Conservation (phyloP, 2,888 invertebrate species). For the Parthenolecanium corni region DNA sequence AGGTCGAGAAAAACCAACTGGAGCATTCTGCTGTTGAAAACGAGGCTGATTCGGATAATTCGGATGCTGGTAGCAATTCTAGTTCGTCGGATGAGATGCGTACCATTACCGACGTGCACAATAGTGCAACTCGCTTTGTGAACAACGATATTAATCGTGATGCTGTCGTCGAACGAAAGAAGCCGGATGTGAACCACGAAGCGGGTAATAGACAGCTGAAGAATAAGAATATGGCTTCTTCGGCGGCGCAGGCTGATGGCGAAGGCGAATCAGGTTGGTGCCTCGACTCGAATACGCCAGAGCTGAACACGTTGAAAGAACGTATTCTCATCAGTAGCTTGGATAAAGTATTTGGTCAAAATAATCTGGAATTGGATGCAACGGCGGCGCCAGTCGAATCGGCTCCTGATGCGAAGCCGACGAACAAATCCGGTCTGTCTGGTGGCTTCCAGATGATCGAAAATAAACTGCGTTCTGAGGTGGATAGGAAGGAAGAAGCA, state of each 20-base stretch:
- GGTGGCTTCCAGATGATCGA: conserved; percentile 10
- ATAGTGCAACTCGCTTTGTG: conserved; percentile 17
- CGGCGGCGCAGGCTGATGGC: background rate
- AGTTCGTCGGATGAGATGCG: conserved; percentile 16
- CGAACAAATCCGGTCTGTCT: background rate
- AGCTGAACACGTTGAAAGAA: conserved; percentile 21
- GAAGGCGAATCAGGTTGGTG: background rate
- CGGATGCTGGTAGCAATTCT: conserved; percentile 9
- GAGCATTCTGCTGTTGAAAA: background rate
- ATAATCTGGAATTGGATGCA: background rate
- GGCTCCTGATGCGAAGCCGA: background rate
- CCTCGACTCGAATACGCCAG: conserved; percentile 5
- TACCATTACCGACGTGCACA: conserved; percentile 4
- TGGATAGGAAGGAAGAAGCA: background rate
- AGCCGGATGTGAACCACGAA: conserved; percentile 2
- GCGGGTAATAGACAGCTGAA: background rate
- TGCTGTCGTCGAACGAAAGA: background rate
- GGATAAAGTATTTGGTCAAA: conserved; percentile 15
- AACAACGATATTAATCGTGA: conserved; percentile 14
- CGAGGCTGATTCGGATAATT: conserved; percentile 14
- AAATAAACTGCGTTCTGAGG: conserved; percentile 3
- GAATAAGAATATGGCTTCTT: background rate
- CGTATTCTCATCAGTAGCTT: conserved; percentile 10
- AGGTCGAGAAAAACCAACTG: no score
- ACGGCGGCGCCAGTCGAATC: background rate